phyloP scores from a whole-genome alignment of 2,888 invertebrate species.

The Dynastes maya region DNA sequence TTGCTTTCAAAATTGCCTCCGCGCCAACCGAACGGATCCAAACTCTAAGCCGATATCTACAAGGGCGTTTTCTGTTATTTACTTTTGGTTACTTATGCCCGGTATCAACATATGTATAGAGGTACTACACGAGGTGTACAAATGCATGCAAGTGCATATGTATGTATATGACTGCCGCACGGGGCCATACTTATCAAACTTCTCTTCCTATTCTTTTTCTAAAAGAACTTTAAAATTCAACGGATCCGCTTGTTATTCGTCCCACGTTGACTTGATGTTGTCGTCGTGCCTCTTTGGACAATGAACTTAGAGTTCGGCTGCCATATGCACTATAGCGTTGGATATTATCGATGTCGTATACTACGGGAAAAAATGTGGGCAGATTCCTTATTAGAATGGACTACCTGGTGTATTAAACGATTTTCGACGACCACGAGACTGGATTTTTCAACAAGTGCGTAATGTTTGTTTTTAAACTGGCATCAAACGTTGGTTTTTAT shows the following conservation, averaged over 20 bases:
- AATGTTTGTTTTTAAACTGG: constrained; percentile 14
- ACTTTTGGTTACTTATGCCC: background rate
- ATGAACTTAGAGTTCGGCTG: constrained; percentile 51
- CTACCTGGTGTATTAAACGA: constrained; percentile 30
- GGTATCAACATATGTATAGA: background rate
- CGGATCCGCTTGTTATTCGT: constrained; percentile 19
- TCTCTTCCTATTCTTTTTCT: background rate
- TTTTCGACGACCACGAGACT: constrained; percentile 28
- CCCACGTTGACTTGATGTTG: constrained; percentile 35
- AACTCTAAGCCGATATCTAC: constrained; percentile 17
- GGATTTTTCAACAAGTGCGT: constrained; percentile 27
- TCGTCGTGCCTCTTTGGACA: constrained; percentile 52
- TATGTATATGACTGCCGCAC: background rate
- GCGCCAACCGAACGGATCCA: background rate
- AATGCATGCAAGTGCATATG: background rate
- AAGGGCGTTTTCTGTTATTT: constrained; percentile 8
- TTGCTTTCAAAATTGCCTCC: constrained; percentile 16
- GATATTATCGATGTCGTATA: background rate
- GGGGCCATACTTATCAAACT: background rate
- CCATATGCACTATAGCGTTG: background rate
- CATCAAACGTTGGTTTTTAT: background rate
- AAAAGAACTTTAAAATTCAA: constrained; percentile 20
- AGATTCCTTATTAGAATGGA: constrained; percentile 38
- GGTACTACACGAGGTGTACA: constrained; percentile 3
- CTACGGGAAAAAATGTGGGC: constrained; percentile 36